These are phyloP conservation scores for Callionymus lyra DNA, from an alignment of 2,113 vertebrate species.

Conservation along the genomic window DNA sequence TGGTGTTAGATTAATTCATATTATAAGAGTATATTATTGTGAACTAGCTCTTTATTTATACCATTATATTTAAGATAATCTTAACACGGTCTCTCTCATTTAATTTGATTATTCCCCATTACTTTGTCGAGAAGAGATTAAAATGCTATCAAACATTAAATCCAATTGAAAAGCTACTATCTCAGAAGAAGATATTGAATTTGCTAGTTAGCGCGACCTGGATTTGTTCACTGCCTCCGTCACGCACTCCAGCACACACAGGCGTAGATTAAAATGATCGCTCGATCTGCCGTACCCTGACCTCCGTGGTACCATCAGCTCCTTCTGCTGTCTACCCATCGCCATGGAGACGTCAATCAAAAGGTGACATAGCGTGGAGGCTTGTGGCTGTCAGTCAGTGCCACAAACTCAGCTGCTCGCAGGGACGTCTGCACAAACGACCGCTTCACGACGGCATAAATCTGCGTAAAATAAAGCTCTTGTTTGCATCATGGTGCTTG, in stretches of 20 bases:
- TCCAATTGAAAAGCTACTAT: slow-evolving; percentile 51
- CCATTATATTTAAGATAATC: no score
- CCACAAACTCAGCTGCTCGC: slow-evolving; percentile 12
- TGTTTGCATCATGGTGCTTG: no score
- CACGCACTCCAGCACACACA: slow-evolving; percentile 16
- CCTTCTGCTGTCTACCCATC: slow-evolving; percentile 43
- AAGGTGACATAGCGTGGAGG: slow-evolving; percentile 30
- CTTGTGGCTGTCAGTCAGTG: slow-evolving; percentile 46
- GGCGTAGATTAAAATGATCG: slow-evolving; percentile 36
- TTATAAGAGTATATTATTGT: no score
- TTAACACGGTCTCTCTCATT: background rate
- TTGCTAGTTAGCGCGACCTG: slow-evolving; percentile 17
- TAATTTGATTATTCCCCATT: slow-evolving; percentile 26
- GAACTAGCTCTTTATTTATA: no score
- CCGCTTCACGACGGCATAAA: no score
- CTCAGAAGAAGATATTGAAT: slow-evolving; percentile 47
- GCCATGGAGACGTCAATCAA: slow-evolving; percentile 54
- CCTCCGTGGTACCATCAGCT: slow-evolving; percentile 50
- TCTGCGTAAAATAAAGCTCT: no score
- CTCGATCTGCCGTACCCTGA: slow-evolving; percentile 50
- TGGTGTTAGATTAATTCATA: no score
- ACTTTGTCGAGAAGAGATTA: slow-evolving; percentile 1
- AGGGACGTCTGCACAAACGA: no score
- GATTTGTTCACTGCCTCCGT: slow-evolving; percentile 8
- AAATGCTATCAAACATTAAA: slow-evolving; percentile 18